Evolutionary conservation across 2,797 vertebrate species (phyloP), one percentile per base, ranked within the genome.

Genomic region (Schizothorax lantsangensis): DNA sequence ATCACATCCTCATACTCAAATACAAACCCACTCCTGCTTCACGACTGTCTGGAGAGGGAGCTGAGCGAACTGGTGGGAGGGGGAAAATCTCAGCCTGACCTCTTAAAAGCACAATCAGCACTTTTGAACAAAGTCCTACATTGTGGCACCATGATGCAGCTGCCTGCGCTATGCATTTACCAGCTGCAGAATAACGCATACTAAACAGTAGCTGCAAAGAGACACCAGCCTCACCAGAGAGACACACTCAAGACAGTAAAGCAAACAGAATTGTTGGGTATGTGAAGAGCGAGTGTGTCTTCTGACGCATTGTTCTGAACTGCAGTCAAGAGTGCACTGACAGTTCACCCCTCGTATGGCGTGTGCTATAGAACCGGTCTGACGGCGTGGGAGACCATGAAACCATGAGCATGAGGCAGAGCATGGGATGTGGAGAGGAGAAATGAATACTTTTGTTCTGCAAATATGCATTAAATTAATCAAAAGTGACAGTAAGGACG

Each of bases 51-150:
- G 85, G 77, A 78, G 62, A 78, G 21, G 38, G 49, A 86, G 79
- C 84, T 33, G 78, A 84, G 74, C 10, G 49, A 49, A 72, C 52
- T n/a, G 19, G 79, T 69, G 85, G 74, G 45, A 66, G 86, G 47
- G 33, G 66, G 86, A 72, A 52, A 73, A 71, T 69, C 79, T 87
- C 79, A 73, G 83, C 54, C 52, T 87, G 85, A 85, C 72, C 79
- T 43, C 62, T 82, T 47, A 62, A 74, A 71, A 79, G 84, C 87
- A 11, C 52, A 47, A 83, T 90, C 89, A 88, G 89, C 89, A 87
- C 68, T 88, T 88, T 80, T 79, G 14, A 83, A 69, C 54, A 86
- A 84, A 81, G 88, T 71, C 85, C 45, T 49, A 33, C 81, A 77
- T 77, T 89, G 85, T 90, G 71, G 57, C 69, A 64, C 75, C 19